Percentiles rank a stretch among this genome's conserved stretches.
phyloP scores from a whole-genome alignment of 2,888 invertebrate species.

The Augochlorella aurata region DNA sequence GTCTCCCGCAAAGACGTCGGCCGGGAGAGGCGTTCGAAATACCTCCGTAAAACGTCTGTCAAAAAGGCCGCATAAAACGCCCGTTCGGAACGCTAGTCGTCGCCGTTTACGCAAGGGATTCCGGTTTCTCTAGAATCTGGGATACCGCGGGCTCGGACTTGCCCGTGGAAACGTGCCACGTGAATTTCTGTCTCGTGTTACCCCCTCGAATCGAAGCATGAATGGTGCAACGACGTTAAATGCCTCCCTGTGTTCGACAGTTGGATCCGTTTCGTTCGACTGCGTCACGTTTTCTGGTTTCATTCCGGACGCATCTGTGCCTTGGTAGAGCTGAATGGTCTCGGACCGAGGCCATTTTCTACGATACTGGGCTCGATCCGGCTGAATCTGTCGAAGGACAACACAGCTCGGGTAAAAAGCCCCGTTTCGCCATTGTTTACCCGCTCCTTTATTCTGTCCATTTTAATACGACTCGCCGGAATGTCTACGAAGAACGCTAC shows the following conservation, averaged over 20 bases:
- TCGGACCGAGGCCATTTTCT: background rate
- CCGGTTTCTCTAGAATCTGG: slow-evolving; percentile 50
- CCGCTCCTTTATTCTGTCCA: no score
- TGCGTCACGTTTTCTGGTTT: background rate
- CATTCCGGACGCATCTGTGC: background rate
- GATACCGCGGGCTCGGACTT: slow-evolving; percentile 31
- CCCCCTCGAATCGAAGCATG: background rate
- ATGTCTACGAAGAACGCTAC: no score
- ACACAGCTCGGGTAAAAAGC: background rate
- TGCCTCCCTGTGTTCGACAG: background rate
- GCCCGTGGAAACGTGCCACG: slow-evolving; percentile 16
- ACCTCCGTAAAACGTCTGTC: slow-evolving; percentile 20
- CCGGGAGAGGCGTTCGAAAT: slow-evolving; percentile 4
- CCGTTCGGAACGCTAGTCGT: no score
- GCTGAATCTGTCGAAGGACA: background rate
- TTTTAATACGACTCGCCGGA: no score
- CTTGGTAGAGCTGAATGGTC: background rate
- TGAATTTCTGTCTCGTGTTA: slow-evolving; percentile 33
- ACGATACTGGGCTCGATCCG: background rate
- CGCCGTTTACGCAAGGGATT: slow-evolving; percentile 28
- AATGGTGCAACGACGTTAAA: slow-evolving; percentile 26
- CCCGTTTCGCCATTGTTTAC: background rate
- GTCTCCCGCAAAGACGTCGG: background rate
- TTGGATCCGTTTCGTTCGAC: background rate
- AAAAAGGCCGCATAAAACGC: slow-evolving; percentile 12